phyloP scores from a whole-genome alignment of 2,888 invertebrate genomes.

The Merodon equestris region DNA sequence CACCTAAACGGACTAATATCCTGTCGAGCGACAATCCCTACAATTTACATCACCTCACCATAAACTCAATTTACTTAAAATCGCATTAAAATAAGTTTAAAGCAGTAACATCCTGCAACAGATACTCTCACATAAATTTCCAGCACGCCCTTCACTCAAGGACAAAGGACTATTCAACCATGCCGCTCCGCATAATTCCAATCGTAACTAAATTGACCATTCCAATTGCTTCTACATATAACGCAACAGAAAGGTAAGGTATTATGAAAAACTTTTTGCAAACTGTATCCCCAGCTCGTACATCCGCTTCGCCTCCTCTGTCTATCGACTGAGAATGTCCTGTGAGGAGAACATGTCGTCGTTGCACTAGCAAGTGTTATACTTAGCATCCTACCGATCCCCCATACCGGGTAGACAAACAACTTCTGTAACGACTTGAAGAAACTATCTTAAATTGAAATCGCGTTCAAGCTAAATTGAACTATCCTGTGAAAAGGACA shows the following conservation, averaged over 20 bases:
- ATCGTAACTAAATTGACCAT: constrained; percentile 67
- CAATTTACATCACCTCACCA: too few species aligned
- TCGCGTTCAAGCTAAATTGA: constrained; percentile 69
- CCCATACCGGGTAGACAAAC: constrained; percentile 56
- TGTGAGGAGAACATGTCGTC: constrained; percentile 29
- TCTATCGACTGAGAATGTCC: constrained; percentile 16
- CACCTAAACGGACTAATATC: too few species aligned
- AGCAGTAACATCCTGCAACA: constrained; percentile 1
- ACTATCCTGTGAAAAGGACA: constrained; percentile 68
- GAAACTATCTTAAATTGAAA: constrained; percentile 70
- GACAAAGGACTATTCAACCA: constrained; percentile 67
- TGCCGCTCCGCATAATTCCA: constrained; percentile 62
- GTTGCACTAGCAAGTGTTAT: neutral
- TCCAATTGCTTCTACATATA: constrained; percentile 37
- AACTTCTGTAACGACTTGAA: constrained; percentile 62
- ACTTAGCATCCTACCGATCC: constrained; percentile 7
- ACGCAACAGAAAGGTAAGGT: constrained; percentile 45
- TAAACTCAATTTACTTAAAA: too few species aligned
- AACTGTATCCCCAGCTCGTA: constrained; percentile 3
- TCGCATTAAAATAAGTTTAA: too few species aligned
- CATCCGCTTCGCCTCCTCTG: constrained; percentile 4
- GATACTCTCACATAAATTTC: constrained; percentile 4
- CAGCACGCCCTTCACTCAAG: constrained; percentile 52
- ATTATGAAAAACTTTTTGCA: constrained; percentile 40
- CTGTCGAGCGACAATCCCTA: too few species aligned